These are phyloP conservation scores for Aethes cnicana DNA, from an alignment of 2,888 invertebrate species.

Conservation along the genomic window DNA sequence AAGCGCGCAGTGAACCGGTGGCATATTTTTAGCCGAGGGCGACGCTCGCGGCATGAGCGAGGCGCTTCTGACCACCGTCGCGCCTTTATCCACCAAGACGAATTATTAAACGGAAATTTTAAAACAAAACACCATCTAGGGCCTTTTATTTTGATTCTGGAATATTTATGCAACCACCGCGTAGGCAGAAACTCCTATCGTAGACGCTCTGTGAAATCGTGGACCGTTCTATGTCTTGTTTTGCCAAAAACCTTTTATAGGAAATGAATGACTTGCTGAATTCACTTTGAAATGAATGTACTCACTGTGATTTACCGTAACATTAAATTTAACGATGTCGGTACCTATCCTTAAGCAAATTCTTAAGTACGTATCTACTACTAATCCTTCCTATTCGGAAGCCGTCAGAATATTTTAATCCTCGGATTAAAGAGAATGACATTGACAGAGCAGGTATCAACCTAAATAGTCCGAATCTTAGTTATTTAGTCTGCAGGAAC, in stretches of 20 bases:
- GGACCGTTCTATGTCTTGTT: background rate
- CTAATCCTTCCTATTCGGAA: too few relatives aligned
- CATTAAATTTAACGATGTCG: too few relatives aligned
- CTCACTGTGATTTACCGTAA: too few relatives aligned
- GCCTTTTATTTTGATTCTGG: conserved; percentile 9
- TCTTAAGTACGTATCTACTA: too few relatives aligned
- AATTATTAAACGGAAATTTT: conserved; percentile 9
- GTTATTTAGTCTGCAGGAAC: conserved; percentile 23
- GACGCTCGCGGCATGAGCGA: conserved; percentile 48
- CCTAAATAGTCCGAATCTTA: conserved; percentile 18
- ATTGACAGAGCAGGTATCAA: conserved; percentile 24
- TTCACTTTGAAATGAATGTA: too few relatives aligned
- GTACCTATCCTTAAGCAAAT: too few relatives aligned
- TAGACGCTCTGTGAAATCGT: background rate
- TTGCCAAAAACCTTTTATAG: too few relatives aligned
- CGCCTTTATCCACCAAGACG: conserved; percentile 18
- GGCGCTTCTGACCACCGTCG: conserved; percentile 28
- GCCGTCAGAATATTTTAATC: too few relatives aligned
- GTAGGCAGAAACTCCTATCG: background rate
- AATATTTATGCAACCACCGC: conserved; percentile 2
- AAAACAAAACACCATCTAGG: conserved; percentile 16
- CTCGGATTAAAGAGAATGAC: conserved; percentile 1
- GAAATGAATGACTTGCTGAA: too few relatives aligned
- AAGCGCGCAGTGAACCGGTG: conserved; percentile 67
- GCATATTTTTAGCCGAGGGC: conserved; percentile 78